Base-by-base conservation (phyloP, 1,140 invertebrate species). In the Zaprionus tsacasi region DNA sequence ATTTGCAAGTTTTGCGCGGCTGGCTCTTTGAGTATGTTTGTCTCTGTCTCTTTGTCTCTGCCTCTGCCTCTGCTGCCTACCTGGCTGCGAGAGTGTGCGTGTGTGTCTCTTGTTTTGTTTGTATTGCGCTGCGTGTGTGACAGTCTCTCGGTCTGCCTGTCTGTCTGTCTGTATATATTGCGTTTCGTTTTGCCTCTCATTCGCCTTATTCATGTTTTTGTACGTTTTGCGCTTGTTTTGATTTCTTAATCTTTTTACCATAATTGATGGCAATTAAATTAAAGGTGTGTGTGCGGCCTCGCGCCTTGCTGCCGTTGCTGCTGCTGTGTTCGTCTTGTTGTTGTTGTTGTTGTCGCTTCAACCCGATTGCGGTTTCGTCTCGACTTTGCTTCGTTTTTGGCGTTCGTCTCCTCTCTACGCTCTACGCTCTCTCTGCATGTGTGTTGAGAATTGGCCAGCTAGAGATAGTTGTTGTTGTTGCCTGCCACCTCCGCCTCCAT, bases 181-280 rank as follows among this genome's bases (percentile, higher is more conserved):
- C 38, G 58, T 76, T 81, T 73, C 66, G 66, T 77, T 88, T 82
- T 87, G 65, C 58, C 59, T 65, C 79, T 64, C 80, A 81, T 89
- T 87, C 83, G 68, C 73, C 77, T 78, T 78, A 83, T 91, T 83
- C 68, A 77, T 79, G 64, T 87, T 90, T 65, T 71, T 79, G 52
- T 76, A 79, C 72, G 67, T 79, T 86, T 85, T 90, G 64, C 68
- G 82, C 78, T 79, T 91, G 78, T 91, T 87, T 91, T 91, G 79
- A 88, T 91, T 88, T 83, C 87, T 81, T 91, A 81, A 91, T 87
- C 88, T 87, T 91, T 91, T 89, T 85, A 89, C 85, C 85, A 89
- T 89, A 89, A 89, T 89, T 89, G 85, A 89, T 89, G 85, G 81
- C 85, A 89, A 89, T 89, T 89, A 89, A 89, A 89, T 79, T 76